Conservation (phyloP, 2,888 invertebrate genomes). For the Eristalis arbustorum region DNA sequence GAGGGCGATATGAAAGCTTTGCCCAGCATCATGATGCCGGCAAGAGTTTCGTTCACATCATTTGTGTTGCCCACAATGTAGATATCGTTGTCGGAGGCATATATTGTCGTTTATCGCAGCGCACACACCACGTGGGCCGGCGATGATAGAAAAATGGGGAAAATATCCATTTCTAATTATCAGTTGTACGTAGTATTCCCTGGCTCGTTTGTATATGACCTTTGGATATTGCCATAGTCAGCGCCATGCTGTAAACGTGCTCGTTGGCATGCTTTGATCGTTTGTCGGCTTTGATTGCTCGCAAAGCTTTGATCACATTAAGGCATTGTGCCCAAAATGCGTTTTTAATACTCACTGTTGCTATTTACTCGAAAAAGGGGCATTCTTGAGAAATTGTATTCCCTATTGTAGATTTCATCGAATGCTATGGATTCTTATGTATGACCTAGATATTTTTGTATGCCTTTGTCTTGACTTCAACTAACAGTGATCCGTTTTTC, state of each 20-base stretch:
- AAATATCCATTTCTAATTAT: slow-evolving; percentile 61
- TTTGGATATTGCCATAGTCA: slow-evolving; percentile 31
- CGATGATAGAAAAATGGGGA: slow-evolving; percentile 39
- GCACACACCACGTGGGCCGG: slow-evolving; percentile 48
- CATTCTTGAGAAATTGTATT: background rate
- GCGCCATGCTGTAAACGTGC: slow-evolving; percentile 14
- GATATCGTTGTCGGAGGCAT: slow-evolving; percentile 21
- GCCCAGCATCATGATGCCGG: slow-evolving; percentile 25
- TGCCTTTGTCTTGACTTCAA: background rate
- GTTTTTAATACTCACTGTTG: too few species aligned
- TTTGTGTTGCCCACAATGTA: slow-evolving; percentile 32
- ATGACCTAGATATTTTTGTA: too few species aligned
- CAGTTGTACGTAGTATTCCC: slow-evolving; percentile 49
- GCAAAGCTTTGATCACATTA: background rate
- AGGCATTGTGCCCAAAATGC: background rate
- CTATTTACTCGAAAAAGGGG: too few species aligned
- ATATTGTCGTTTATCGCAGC: background rate
- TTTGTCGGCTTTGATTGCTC: background rate
- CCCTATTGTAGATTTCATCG: background rate
- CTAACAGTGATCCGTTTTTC: slow-evolving; percentile 11
- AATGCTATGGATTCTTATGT: background rate
- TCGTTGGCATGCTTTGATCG: background rate
- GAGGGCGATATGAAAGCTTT: slow-evolving; percentile 45
- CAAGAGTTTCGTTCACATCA: slow-evolving; percentile 19
- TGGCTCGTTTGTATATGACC: slow-evolving; percentile 20